phyloP scores from a whole-genome alignment of 1,140 invertebrate genomes.

The Chionoecetes opilio region DNA sequence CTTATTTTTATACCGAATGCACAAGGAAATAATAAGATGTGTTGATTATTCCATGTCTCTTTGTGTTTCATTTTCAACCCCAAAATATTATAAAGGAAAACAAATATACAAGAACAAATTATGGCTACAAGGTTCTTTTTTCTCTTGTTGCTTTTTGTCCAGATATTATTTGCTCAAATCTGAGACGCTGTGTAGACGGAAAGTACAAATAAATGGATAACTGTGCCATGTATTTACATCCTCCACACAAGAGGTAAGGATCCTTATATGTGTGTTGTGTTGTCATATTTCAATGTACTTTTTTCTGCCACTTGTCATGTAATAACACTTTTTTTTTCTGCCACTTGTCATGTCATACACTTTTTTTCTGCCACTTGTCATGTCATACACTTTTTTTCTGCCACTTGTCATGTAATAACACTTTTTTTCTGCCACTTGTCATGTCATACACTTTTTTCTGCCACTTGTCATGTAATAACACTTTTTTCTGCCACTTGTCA shows the following conservation, averaged over 20 bases:
- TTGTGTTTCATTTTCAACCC: constrained; percentile 76
- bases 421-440: too few species aligned
- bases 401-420: too few species aligned
- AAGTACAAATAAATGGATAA: constrained; percentile 79
- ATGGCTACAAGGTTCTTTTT: too few species aligned
- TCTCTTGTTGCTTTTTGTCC: constrained; percentile 59
- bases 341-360: too few species aligned
- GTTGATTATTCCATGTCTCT: constrained; percentile 77
- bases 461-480: too few species aligned
- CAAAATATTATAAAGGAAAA: neutral
- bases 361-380: too few species aligned
- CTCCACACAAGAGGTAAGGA: constrained; percentile 49
- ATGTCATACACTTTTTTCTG: too few species aligned
- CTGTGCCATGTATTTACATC: constrained; percentile 67
- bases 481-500: too few species aligned
- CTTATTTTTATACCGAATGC: constrained; percentile 80
- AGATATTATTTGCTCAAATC: constrained; percentile 76
- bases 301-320: too few species aligned
- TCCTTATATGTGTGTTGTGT: neutral
- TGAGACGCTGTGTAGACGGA: constrained; percentile 62
- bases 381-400: too few species aligned
- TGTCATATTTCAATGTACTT: too few species aligned
- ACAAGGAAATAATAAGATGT: constrained; percentile 79
- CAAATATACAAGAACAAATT: neutral
- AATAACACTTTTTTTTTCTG: too few species aligned